Percentiles rank a stretch among this genome's conserved stretches.
Evolutionary conservation across 1,140 invertebrate species (phyloP).

Genomic region (Caerostris darwini): DNA sequence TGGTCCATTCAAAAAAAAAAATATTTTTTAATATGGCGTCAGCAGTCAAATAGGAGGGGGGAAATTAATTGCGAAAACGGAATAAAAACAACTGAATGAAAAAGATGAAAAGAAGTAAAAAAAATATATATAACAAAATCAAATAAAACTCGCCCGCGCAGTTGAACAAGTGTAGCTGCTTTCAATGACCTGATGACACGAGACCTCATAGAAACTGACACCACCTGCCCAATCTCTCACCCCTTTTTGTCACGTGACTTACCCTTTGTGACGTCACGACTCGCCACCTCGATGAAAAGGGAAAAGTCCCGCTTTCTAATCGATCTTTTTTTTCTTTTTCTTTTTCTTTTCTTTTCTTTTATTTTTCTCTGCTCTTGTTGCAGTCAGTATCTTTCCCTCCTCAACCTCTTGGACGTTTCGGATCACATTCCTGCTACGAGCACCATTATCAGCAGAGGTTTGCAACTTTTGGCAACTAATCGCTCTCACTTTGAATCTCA

Average conservation of each 20-base stretch:
- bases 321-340: background rate
- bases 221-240: conserved; percentile 70
- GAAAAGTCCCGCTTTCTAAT: conserved; percentile 15
- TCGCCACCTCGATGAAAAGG: conserved; percentile 67
- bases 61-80: conserved; percentile 29
- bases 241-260: conserved; percentile 63
- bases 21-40: background rate
- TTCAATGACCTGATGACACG: conserved; percentile 73
- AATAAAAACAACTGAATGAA: conserved; percentile 35
- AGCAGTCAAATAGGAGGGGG: background rate
- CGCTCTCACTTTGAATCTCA: background rate
- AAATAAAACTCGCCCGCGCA: conserved; percentile 34
- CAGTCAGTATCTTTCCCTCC: background rate
- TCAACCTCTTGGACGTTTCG: conserved; percentile 16
- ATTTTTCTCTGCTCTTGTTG: too few relatives aligned
- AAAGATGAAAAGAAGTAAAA: conserved; percentile 3
- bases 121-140: background rate
- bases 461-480: conserved; percentile 14
- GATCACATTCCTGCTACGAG: background rate
- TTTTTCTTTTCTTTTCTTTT: background rate
- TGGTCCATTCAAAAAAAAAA: background rate
- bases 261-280: conserved; percentile 67
- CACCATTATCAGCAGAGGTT: background rate
- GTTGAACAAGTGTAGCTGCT: conserved; percentile 70
- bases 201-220: conserved; percentile 72